Percentiles rank a stretch among this genome's conserved stretches.
These are phyloP conservation scores for Coremacera marginata DNA, from an alignment of 2,888 invertebrate species.

Conservation along the genomic window DNA sequence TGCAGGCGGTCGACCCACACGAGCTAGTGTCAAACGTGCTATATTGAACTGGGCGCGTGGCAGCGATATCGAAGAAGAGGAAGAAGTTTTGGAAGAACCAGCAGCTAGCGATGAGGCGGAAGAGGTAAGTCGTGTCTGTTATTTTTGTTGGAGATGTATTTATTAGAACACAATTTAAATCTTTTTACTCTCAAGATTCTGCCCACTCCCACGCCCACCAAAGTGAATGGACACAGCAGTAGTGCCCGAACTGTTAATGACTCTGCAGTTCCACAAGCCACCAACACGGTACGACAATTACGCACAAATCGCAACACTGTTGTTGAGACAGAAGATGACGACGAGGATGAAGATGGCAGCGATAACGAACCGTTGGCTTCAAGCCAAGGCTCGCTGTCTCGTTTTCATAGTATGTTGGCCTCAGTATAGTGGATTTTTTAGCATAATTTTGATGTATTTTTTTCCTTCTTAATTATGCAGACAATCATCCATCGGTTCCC, in stretches of 20 bases:
- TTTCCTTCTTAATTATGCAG: conserved; percentile 13
- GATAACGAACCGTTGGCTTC: conserved; percentile 65
- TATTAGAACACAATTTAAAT: background rate
- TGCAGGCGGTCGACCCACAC: conserved; percentile 60
- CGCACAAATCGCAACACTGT: conserved; percentile 67
- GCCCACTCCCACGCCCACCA: conserved; percentile 61
- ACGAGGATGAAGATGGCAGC: conserved; percentile 62
- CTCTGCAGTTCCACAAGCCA: conserved; percentile 61
- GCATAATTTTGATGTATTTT: conserved; percentile 10
- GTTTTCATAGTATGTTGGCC: conserved; percentile 53
- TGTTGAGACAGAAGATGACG: conserved; percentile 56
- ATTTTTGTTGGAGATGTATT: background rate
- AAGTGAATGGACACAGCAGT: conserved; percentile 50
- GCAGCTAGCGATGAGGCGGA: conserved; percentile 54
- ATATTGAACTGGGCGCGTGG: conserved; percentile 65
- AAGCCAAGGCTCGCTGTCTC: conserved; percentile 55
- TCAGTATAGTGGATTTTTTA: background rate
- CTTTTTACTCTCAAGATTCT: conserved; percentile 54
- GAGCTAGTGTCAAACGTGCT: conserved; percentile 64
- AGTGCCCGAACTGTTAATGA: conserved; percentile 47
- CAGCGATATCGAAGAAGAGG: conserved; percentile 64
- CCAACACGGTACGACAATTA: conserved; percentile 57
- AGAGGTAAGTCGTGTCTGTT: conserved; percentile 45
- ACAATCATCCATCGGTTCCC: conserved; percentile 18
- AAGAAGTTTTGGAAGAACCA: conserved; percentile 58